Conservation (phyloP, 2,797 vertebrate genomes). For the Coracias cyanogaster region DNA sequence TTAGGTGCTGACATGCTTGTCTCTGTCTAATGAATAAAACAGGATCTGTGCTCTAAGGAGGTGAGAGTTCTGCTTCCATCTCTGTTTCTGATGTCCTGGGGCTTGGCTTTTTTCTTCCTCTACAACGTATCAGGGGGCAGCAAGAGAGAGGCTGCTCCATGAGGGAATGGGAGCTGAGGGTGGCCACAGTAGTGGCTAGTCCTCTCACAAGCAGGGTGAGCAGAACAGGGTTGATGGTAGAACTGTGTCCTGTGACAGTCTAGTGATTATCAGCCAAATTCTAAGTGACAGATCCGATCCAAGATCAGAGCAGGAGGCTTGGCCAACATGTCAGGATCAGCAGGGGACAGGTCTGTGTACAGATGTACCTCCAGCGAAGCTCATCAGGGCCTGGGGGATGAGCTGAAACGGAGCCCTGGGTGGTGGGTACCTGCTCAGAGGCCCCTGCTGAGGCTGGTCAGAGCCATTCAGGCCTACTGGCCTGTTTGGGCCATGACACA, state of each 20-base stretch:
- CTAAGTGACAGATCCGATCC: neutral
- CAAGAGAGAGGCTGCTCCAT: neutral
- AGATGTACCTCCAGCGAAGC: neutral
- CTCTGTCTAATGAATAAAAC: neutral
- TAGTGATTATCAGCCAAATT: neutral
- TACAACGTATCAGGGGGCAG: neutral
- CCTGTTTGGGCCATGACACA: fast-evolving
- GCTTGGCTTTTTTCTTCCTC: neutral
- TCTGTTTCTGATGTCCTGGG: neutral
- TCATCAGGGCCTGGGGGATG: neutral
- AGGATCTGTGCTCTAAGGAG: neutral
- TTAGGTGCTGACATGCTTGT: neutral
- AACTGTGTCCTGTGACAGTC: neutral
- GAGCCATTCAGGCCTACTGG: neutral
- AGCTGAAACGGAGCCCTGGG: neutral
- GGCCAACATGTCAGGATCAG: neutral
- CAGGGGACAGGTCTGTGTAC: neutral
- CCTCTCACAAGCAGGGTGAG: neutral
- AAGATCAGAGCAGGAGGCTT: neutral
- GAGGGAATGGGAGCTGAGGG: neutral
- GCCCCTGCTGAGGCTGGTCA: neutral
- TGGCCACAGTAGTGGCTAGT: neutral
- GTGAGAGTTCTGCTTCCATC: neutral
- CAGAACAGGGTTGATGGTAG: neutral
- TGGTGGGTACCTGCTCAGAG: neutral